phyloP scores from a whole-genome alignment of 2,113 vertebrate species.

The Sterna hirundo region DNA sequence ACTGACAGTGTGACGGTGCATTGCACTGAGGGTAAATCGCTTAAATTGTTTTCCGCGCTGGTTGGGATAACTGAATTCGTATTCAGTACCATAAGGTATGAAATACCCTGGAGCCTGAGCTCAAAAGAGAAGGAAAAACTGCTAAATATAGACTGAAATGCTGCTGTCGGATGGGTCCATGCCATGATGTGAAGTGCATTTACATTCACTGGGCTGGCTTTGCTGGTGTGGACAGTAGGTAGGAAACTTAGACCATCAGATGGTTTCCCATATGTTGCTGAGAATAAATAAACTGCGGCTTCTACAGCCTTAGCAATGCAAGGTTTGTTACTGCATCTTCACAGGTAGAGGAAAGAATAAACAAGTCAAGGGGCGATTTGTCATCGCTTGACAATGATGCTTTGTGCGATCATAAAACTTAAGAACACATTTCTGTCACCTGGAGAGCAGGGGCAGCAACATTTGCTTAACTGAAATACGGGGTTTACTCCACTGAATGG shows the following conservation, averaged over 20 bases:
- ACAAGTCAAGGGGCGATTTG: not conserved
- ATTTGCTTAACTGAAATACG: not conserved
- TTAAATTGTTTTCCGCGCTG: not conserved
- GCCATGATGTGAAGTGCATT: not conserved
- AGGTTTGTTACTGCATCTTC: not conserved
- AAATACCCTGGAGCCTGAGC: not conserved
- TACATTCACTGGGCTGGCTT: fast-evolving
- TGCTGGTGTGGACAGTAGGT: fast-evolving
- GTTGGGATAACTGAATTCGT: not conserved
- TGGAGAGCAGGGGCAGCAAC: not conserved
- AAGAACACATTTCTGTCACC: not conserved
- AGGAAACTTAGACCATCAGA: not conserved
- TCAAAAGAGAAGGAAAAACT: not conserved
- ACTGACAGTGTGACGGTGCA: not conserved
- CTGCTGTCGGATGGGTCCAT: not conserved
- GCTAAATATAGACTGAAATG: not conserved
- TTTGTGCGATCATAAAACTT: not conserved
- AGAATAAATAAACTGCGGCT: not conserved
- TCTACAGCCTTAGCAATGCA: not conserved
- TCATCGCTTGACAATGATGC: not conserved
- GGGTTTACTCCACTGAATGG: not conserved
- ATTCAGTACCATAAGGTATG: not conserved
- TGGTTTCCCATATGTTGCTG: not conserved
- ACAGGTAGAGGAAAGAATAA: not conserved
- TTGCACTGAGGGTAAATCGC: not conserved